Conservation (phyloP, 2,113 vertebrate species). For the Halichoerus grypus region DNA sequence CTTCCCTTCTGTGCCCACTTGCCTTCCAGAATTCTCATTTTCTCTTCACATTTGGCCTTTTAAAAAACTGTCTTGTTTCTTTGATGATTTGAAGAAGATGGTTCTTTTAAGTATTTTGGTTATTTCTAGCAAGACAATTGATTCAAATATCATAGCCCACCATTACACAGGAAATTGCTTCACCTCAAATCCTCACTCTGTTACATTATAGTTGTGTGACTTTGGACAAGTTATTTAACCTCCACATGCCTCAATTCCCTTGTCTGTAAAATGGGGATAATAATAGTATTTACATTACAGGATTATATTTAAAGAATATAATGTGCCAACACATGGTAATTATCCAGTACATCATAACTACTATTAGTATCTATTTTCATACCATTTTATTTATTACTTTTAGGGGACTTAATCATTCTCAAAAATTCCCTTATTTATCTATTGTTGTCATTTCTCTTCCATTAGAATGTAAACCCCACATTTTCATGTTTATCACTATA, state of each 20-base stretch:
- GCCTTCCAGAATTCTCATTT: not conserved
- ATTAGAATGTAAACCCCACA: not conserved
- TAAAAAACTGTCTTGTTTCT: not conserved
- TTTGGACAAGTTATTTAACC: not conserved
- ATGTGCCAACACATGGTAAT: not conserved
- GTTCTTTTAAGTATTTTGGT: not conserved
- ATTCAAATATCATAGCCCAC: not conserved
- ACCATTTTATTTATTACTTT: not conserved
- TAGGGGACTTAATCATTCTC: not conserved
- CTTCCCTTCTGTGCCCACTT: not conserved
- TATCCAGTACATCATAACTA: not conserved
- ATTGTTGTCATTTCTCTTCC: not conserved
- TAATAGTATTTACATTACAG: not conserved
- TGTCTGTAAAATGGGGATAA: not conserved
- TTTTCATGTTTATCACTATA: not conserved
- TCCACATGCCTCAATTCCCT: not conserved
- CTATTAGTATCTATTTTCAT: not conserved
- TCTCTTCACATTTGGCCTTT: not conserved
- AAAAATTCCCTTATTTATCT: not conserved
- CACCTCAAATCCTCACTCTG: constrained; percentile 21
- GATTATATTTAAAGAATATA: not conserved
- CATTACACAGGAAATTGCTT: not conserved
- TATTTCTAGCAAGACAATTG: not conserved
- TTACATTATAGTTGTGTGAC: not conserved
- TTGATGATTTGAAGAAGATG: not conserved